These are phyloP conservation scores for Abscondita cerata DNA, from an alignment of 2,888 invertebrate species.

Conservation along the genomic window DNA sequence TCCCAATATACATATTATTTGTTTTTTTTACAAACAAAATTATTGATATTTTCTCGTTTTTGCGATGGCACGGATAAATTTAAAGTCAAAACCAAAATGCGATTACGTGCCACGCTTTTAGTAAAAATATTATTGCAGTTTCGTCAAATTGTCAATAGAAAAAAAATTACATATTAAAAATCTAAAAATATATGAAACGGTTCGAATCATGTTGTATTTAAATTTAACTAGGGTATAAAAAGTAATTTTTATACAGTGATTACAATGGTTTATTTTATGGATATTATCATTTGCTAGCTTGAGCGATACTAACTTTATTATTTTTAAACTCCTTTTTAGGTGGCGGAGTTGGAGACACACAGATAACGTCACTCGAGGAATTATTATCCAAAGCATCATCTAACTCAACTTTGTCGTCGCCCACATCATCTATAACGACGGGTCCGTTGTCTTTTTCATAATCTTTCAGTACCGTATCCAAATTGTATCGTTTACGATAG, in stretches of 20 bases:
- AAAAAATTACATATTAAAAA: conserved; percentile 11
- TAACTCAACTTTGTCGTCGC: conserved; percentile 46
- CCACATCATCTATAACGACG: conserved; percentile 43
- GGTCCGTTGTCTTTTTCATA: conserved; percentile 80
- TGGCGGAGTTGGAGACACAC: conserved; percentile 61
- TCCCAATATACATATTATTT: conserved; percentile 13
- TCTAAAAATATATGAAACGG: conserved; percentile 14
- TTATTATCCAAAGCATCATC: conserved; percentile 48
- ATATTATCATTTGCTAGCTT: conserved; percentile 50
- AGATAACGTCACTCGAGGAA: conserved; percentile 56
- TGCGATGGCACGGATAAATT: conserved; percentile 8
- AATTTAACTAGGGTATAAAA: conserved; percentile 25
- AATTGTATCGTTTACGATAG: conserved; percentile 86
- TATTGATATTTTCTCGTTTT: conserved; percentile 9
- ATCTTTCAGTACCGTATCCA: conserved; percentile 86
- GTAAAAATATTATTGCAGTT: conserved; percentile 22
- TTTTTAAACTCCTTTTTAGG: conserved; percentile 51
- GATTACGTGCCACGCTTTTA: conserved; percentile 12
- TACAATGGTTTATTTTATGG: not conserved
- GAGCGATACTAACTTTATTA: conserved; percentile 46
- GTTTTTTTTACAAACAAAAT: conserved; percentile 1
- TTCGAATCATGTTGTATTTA: conserved; percentile 6
- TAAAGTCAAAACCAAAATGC: conserved; percentile 17
- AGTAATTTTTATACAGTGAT: conserved; percentile 11
- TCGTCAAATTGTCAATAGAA: conserved; percentile 7